Base-by-base conservation (phyloP, 2,113 vertebrate species). In the Odobenus rosmarus region DNA sequence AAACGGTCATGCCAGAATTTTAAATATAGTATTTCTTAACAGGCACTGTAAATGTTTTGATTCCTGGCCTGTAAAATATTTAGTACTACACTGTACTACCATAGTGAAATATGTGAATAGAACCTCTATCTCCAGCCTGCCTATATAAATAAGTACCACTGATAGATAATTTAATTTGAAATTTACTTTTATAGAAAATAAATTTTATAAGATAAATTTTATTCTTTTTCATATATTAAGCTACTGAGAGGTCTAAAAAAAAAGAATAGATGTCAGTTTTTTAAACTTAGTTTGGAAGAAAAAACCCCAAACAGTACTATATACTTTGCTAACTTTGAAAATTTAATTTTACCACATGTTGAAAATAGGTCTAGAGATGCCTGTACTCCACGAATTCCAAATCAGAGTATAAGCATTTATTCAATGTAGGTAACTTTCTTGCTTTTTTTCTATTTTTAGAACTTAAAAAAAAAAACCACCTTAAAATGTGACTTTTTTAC, bases 321-420 rank as follows among this genome's bases (percentile, higher is more conserved):
- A 64, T 53, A 86, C 21, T 96, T 92, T 93, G 67, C 49, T 93
- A 69, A 97, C 46, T 80, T 89, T 81, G 87, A 33, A 91, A 87
- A 81, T 88, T 92, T 93, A 83, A 81, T 93, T 91, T 74, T 90
- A 84, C 36, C 23, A 94, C 76, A 82, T 90, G 95, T 95, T 88
- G 67, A 96, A 88, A 87, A 57, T 36, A 95, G 62, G 33, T 4
- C 33, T 90, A 95, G 23, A 94, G 36, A 85, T 62, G 26, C 46
- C 28, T 36, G 28, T 28, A 85, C 24, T 59, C 88, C 53, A 83
- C 31, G 24, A 95, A 94, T 86, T 96, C 10, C 16, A 91, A 71
- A 90, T 53, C 0, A 5, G 10, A 59, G 15, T 36, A 49, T 57
- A 94, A 93, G 77, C 39, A 93, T 55, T 64, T n/a, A 89, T 36